A percentile compares a stretch with the other conserved stretches of the same genome.
Evolutionary conservation across 2,113 vertebrate species (phyloP).

Genomic region (Sinocyclocheilus anophthalmus): DNA sequence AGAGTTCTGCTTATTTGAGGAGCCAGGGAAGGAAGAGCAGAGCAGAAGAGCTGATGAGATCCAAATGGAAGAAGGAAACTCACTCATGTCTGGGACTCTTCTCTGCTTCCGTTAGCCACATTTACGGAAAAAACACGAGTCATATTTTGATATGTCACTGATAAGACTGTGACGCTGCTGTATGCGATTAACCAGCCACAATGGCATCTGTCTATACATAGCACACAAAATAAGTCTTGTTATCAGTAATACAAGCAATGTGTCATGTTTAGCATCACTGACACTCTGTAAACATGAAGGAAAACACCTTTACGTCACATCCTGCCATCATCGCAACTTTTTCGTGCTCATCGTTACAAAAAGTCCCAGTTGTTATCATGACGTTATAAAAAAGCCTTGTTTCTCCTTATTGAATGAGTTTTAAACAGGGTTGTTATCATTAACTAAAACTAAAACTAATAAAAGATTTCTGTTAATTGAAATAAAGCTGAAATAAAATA

Average conservation of each 20-base stretch:
- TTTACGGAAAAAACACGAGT: slow-evolving; percentile 68
- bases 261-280: neutral
- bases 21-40: slow-evolving; percentile 70
- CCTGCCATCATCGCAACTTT: slow-evolving; percentile 22
- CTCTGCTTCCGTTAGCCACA: slow-evolving; percentile 57
- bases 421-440: neutral
- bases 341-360: neutral
- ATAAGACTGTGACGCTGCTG: neutral
- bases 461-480: neutral
- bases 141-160: neutral
- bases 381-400: neutral
- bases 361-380: neutral
- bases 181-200: neutral
- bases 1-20: slow-evolving; percentile 67
- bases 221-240: neutral
- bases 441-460: neutral
- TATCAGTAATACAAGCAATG: neutral
- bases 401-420: neutral
- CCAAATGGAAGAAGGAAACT: slow-evolving; percentile 71
- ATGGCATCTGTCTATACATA: neutral
- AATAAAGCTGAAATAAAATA: too few relatives aligned
- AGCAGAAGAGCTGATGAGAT: slow-evolving; percentile 58
- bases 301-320: slow-evolving; percentile 41
- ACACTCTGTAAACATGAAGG: neutral
- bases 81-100: slow-evolving; percentile 58